Base-by-base conservation (phyloP, 2,797 vertebrate genomes). In the Mormyrops attenuatus region DNA sequence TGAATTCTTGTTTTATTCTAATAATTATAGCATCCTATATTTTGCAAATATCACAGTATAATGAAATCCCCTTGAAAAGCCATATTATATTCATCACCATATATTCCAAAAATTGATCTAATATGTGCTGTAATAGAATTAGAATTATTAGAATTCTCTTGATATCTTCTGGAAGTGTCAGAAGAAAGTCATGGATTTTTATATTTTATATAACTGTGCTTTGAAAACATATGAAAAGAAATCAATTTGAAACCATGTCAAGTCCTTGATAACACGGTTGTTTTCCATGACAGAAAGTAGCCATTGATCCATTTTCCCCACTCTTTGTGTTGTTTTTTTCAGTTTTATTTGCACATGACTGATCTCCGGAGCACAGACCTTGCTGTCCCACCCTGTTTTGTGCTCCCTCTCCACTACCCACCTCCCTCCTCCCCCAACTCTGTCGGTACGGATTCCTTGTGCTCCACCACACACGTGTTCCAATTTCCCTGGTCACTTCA, bases 301-400 rank as follows among this genome's bases (percentile, higher is more conserved):
- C 11, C 69, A 55, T 88, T 17, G 57, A 89, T 84, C 17, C 22
- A 3, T 57, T 85, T 89, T 47, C 50, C 20, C 11, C 69, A 55
- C 55, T n/a, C 9, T 88, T 85, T 41, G 13, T 41, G 80, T 84
- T 7, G n/a, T 47, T 41, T 63, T 34, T 82, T 88, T 91, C 69
- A 26, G 73, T 63, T 89, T 88, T 34, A 91, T 52, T 88, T 44
- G 38, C 66, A 49, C 22, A 50, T 77, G 85, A 50, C 87, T 82
- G 86, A 82, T 82, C 11, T 38, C 84, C 20, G 5, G 66, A 85
- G 88, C 88, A 90, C 49, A 84, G 15, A 44, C 38, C 49, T 88
- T 41, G 41, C n/a, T 88, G 15, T 38, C n/a, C 60, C 8, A 22
- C 60, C 60, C 87, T 13, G 7, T 13, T 26, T 66, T 2, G 7